Percentiles rank a stretch among this genome's conserved stretches.
Conservation (phyloP, 2,888 invertebrate species). For the Himalopsyche tibetana region DNA sequence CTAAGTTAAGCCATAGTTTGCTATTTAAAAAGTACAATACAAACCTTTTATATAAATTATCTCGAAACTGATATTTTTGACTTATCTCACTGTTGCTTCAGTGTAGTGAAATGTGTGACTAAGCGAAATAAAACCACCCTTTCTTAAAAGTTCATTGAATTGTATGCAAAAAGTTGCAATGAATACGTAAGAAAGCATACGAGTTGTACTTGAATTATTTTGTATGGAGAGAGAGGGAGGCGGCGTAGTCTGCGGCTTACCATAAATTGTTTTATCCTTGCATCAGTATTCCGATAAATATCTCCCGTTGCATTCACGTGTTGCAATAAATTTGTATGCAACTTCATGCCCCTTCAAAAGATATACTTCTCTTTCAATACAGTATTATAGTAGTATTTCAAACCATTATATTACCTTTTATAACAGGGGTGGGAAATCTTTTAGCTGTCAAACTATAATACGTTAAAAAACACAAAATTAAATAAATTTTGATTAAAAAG, state of each 20-base stretch:
- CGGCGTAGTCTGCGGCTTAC: constrained; percentile 10
- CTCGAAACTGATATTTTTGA: too few relatives aligned
- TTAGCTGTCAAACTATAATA: too few relatives aligned
- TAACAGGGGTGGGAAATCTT: too few relatives aligned
- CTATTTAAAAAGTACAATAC: too few relatives aligned
- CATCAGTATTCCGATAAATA: constrained; percentile 49
- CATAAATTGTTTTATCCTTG: constrained; percentile 54
- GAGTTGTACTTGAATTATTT: not conserved
- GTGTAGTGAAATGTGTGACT: not conserved
- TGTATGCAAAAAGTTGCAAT: not conserved
- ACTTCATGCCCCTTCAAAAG: not conserved
- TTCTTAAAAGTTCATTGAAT: not conserved
- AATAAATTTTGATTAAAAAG: too few relatives aligned
- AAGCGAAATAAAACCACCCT: not conserved
- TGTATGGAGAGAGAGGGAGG: constrained; percentile 4
- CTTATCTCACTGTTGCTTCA: too few relatives aligned
- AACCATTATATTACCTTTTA: too few relatives aligned
- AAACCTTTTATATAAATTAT: too few relatives aligned
- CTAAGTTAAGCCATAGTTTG: too few relatives aligned
- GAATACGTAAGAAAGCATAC: not conserved
- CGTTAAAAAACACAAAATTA: too few relatives aligned
- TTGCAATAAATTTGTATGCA: constrained; percentile 47
- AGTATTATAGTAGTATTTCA: too few relatives aligned
- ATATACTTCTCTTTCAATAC: not conserved
- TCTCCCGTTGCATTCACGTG: constrained; percentile 41